Evolutionary conservation across 2,888 invertebrate genomes (phyloP).

Genomic region (Metallyticus violacea): DNA sequence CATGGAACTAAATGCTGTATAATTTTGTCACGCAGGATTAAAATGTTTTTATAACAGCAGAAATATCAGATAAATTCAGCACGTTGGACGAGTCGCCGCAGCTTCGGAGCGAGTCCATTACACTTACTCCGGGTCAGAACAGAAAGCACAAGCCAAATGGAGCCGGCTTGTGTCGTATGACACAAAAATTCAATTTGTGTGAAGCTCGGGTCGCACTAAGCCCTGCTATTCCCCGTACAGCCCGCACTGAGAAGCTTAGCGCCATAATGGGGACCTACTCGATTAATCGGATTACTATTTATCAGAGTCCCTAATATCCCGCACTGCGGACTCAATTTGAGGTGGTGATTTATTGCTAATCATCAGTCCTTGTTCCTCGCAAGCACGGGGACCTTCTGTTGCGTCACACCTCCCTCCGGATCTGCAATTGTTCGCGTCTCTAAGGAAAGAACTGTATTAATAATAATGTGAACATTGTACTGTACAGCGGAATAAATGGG

Average conservation of each 20-base stretch:
- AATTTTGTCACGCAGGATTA: no score
- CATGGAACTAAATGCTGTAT: no score
- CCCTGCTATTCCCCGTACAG: no score
- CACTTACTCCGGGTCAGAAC: not conserved
- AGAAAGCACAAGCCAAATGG: not conserved
- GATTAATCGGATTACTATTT: conserved; percentile 33
- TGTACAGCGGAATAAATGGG: not conserved
- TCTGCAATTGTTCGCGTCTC: not conserved
- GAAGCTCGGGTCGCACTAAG: conserved; percentile 16
- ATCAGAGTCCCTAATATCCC: conserved; percentile 28
- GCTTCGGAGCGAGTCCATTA: not conserved
- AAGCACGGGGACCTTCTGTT: not conserved
- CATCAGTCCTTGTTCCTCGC: conserved; percentile 1
- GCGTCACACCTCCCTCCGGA: no score
- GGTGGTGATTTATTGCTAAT: conserved; percentile 35
- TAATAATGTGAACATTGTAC: not conserved
- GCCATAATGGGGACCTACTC: conserved; percentile 26
- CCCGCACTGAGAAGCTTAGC: conserved; percentile 16
- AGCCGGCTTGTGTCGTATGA: conserved; percentile 13
- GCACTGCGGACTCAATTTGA: conserved; percentile 30
- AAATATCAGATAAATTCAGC: no score
- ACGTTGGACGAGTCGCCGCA: not conserved
- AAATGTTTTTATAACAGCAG: no score
- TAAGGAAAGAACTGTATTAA: not conserved
- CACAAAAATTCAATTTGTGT: conserved; percentile 30